phyloP scores from a whole-genome alignment of 2,888 invertebrate species.

The Encarsia formosa region DNA sequence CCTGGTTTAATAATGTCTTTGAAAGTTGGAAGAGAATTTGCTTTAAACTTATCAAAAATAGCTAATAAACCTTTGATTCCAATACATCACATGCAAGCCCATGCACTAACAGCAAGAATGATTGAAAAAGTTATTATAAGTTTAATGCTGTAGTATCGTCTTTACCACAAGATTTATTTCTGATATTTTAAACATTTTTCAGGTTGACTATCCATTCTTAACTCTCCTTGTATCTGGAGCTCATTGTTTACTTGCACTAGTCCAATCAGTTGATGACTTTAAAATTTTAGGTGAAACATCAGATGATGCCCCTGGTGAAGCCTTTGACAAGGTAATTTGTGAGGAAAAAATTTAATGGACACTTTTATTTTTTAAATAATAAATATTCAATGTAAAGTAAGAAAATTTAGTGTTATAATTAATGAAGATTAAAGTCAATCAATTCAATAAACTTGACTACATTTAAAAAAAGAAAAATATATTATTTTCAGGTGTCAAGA shows the following conservation, averaged over 20 bases:
- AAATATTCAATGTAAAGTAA: no score
- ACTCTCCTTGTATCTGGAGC: constrained; percentile 90
- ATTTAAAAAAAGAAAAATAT: not conserved
- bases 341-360: no score
- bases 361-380: no score
- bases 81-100: constrained; percentile 99
- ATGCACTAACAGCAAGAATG: constrained; percentile 86
- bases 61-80: constrained; percentile 82
- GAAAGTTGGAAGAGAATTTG: constrained; percentile 76
- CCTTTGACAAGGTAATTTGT: constrained; percentile 76
- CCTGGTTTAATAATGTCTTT: constrained; percentile 82
- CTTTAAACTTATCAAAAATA: constrained; percentile 66
- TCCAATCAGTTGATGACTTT: constrained; percentile 70
- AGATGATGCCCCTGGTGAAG: constrained; percentile 91
- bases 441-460: not conserved
- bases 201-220: constrained; percentile 81
- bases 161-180: not conserved
- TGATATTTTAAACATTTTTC: constrained; percentile 17
- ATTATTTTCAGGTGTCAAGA: constrained; percentile 63
- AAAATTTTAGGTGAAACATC: constrained; percentile 71
- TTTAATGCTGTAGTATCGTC: not conserved
- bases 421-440: not conserved
- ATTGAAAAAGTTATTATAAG: constrained; percentile 52
- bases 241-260: constrained; percentile 79
- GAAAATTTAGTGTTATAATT: not conserved